phyloP scores from a whole-genome alignment of 2,113 vertebrate genomes.

The Barbus barbus region DNA sequence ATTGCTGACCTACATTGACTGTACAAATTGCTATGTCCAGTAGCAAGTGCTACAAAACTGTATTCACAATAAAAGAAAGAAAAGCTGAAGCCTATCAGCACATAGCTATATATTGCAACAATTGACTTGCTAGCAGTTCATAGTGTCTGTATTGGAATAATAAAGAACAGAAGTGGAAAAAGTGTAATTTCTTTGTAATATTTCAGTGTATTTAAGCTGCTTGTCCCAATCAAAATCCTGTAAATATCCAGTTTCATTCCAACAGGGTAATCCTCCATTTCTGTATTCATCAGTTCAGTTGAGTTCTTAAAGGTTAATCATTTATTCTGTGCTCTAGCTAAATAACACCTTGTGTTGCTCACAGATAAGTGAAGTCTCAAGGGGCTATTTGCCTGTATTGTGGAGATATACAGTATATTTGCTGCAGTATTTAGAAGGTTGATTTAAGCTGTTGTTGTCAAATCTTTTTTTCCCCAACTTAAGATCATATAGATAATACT shows the following conservation, averaged over 20 bases:
- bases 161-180: neutral
- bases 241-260: neutral
- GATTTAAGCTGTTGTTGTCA: neutral
- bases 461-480: neutral
- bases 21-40: neutral
- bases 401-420: neutral
- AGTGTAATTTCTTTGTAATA: neutral
- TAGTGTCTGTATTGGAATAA: neutral
- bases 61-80: too few species aligned
- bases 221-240: neutral
- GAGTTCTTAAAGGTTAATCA: neutral
- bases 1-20: neutral
- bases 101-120: neutral
- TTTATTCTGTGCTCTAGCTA: neutral
- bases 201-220: neutral
- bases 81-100: too few species aligned
- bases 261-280: neutral
- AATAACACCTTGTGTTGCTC: neutral
- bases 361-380: neutral
- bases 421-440: neutral
- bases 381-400: neutral
- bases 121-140: neutral
- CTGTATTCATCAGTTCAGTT: neutral
- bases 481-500: neutral
- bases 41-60: neutral